phyloP scores from a whole-genome alignment of 2,113 vertebrate species.

The Chaetops frenatus region DNA sequence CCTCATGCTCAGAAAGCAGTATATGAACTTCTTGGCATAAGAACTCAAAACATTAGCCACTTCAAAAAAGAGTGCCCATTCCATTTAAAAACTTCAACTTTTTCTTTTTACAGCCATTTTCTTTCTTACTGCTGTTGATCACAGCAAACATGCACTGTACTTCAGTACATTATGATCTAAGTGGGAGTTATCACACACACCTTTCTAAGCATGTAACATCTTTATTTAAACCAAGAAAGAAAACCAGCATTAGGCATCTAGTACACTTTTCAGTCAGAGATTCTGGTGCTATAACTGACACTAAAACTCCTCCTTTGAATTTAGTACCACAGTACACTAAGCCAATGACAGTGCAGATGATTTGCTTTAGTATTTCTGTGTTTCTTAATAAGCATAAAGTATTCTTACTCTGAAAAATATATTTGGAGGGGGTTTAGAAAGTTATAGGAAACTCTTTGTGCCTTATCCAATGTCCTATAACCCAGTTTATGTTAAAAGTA shows the following conservation, averaged over 20 bases:
- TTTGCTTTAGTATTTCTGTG: not conserved
- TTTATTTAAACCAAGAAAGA: not conserved
- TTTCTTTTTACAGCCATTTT: not conserved
- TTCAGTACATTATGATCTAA: not conserved
- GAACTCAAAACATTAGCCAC: not conserved
- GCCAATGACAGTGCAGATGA: not conserved
- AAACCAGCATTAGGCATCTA: not conserved
- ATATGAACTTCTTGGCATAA: not conserved
- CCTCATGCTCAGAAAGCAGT: not conserved
- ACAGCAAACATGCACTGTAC: not conserved
- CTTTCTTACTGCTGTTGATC: not conserved
- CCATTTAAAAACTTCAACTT: not conserved
- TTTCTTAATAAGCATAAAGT: not conserved
- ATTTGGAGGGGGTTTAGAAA: not conserved
- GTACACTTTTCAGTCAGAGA: not conserved
- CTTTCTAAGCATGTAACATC: not conserved
- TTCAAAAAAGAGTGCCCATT: not conserved
- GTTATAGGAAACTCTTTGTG: not conserved
- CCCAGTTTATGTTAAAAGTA: not conserved
- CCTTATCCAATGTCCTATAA: not conserved
- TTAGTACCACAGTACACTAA: not conserved
- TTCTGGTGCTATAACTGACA: not conserved
- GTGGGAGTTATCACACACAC: not conserved
- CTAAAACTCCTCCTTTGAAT: not conserved
- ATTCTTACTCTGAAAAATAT: not conserved